Conservation (phyloP, 2,113 vertebrate species). For the Chionis minor region DNA sequence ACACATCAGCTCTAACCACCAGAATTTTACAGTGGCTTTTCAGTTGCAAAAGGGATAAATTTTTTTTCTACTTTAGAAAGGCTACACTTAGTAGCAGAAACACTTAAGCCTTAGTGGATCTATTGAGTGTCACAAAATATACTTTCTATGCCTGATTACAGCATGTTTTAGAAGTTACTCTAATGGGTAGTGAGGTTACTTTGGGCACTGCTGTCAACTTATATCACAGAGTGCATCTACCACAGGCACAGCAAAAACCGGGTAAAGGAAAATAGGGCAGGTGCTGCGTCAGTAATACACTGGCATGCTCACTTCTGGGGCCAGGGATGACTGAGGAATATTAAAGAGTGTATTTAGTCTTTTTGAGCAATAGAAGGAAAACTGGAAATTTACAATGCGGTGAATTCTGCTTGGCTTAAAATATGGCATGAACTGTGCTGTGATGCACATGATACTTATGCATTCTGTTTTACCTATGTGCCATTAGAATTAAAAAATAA, state of each 20-base stretch:
- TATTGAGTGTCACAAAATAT: neutral
- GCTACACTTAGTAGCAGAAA: neutral
- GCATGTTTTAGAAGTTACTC: constrained; percentile 9
- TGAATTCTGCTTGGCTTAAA: neutral
- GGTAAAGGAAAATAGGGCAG: neutral
- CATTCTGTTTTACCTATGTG: neutral
- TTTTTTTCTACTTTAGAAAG: neutral
- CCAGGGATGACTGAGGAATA: neutral
- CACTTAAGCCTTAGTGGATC: constrained; percentile 28
- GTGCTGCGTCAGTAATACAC: neutral
- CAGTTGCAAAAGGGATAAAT: neutral
- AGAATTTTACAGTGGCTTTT: neutral
- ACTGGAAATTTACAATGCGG: neutral
- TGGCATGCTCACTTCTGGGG: neutral
- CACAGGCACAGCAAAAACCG: neutral
- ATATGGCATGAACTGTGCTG: neutral
- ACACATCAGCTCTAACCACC: neutral
- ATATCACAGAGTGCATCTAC: neutral
- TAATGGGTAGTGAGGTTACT: constrained; percentile 15
- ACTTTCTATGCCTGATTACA: neutral
- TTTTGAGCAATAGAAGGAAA: neutral
- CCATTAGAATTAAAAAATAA: neutral
- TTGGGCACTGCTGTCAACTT: constrained; percentile 2
- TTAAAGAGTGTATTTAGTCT: neutral
- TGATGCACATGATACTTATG: neutral